These are phyloP conservation scores for Tachuris rubrigastra DNA, from an alignment of 2,113 vertebrate genomes.

Conservation along the genomic window DNA sequence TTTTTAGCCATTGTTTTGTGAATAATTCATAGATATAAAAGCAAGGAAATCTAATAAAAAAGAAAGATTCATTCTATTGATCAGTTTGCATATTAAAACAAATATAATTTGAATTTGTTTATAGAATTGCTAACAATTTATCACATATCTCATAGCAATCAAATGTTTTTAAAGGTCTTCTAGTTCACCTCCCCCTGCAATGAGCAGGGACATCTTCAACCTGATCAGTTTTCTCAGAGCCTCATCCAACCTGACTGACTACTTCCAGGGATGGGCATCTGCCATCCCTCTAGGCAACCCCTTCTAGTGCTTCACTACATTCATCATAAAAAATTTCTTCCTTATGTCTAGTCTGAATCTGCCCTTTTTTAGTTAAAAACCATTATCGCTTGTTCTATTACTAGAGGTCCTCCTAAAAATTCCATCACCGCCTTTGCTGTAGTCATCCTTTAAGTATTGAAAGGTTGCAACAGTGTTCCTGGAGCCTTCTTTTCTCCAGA, in stretches of 20 bases:
- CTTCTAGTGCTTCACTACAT: background rate
- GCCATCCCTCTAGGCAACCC: background rate
- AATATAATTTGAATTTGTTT: background rate
- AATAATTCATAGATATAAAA: background rate
- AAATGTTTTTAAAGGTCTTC: background rate
- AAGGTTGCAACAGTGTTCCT: background rate
- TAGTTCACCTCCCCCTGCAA: background rate
- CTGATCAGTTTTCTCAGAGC: background rate
- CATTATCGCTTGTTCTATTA: rapidly evolving
- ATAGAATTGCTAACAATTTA: background rate
- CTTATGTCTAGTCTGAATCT: background rate
- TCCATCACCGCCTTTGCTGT: background rate
- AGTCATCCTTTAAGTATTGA: background rate
- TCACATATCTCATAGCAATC: background rate
- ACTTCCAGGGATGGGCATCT: background rate
- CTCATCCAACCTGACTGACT: background rate
- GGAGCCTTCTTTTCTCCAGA: background rate
- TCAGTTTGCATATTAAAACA: background rate
- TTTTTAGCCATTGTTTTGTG: background rate
- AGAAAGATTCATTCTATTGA: background rate
- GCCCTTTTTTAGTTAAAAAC: background rate
- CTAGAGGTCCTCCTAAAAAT: background rate
- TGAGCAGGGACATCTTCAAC: background rate
- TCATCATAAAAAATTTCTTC: background rate
- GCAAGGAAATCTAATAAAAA: background rate